phyloP scores from a whole-genome alignment of 2,797 vertebrate genomes.

The Poecilia velifera region DNA sequence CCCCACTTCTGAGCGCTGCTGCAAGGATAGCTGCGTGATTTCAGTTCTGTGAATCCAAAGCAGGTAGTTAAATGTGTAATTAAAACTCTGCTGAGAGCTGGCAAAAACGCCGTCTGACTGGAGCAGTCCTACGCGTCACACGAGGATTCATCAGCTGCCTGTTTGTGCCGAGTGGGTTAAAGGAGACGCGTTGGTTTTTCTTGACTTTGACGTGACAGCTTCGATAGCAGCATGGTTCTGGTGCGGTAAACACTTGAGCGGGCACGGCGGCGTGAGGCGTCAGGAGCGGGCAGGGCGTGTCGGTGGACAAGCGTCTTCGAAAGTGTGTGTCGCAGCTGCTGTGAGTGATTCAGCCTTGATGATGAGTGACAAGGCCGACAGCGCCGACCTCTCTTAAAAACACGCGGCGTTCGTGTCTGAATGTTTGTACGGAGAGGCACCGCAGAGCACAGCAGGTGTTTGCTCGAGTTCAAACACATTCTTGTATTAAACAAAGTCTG shows the following conservation, averaged over 20 bases:
- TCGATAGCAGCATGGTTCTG: background rate
- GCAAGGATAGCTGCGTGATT: background rate
- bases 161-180: background rate
- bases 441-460: background rate
- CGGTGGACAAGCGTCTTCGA: background rate
- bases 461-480: background rate
- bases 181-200: background rate
- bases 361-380: slow-evolving; percentile 1
- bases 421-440: background rate
- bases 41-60: background rate
- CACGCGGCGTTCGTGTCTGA: background rate
- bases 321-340: background rate
- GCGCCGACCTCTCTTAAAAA: background rate
- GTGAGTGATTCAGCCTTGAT: background rate
- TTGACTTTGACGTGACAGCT: slow-evolving; percentile 6
- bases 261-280: background rate
- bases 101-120: no score
- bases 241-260: background rate
- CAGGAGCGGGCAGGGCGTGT: background rate
- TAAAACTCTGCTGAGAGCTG: background rate
- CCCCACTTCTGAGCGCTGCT: background rate
- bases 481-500: background rate
- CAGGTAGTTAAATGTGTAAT: slow-evolving; percentile 4
- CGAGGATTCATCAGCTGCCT: slow-evolving; percentile 3
- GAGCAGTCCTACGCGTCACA: background rate